phyloP scores from a whole-genome alignment of 2,888 invertebrate genomes.

The Eupithecia dodoneata region DNA sequence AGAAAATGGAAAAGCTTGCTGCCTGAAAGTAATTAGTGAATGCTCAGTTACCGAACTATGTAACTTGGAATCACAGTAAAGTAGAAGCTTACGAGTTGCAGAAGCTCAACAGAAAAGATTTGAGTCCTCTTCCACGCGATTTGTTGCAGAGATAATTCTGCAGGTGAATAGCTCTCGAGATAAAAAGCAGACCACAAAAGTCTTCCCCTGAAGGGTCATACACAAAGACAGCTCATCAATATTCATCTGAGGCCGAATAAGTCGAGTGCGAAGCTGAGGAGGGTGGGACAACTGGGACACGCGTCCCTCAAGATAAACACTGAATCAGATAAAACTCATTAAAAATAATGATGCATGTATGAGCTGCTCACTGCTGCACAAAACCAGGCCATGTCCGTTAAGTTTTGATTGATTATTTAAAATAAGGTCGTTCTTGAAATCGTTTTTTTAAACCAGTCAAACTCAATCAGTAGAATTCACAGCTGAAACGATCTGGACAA shows the following conservation, averaged over 20 bases:
- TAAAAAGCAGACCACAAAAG: constrained; percentile 38
- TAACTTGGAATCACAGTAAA: constrained; percentile 10
- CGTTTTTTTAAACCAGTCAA: not conserved
- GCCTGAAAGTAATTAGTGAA: constrained; percentile 26
- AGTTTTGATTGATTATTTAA: constrained; percentile 12
- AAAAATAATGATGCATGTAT: constrained; percentile 45
- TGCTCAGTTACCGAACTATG: constrained; percentile 19
- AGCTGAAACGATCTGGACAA: not conserved
- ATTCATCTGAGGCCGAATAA: constrained; percentile 49
- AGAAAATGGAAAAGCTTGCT: constrained; percentile 30
- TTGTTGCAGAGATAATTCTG: constrained; percentile 23
- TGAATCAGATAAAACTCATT: constrained; percentile 49
- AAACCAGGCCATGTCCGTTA: constrained; percentile 13
- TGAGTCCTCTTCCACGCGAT: constrained; percentile 17
- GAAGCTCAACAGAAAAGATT: not conserved
- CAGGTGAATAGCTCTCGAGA: constrained; percentile 22
- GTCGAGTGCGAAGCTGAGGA: constrained; percentile 61
- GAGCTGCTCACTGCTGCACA: not conserved
- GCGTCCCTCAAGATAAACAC: constrained; percentile 55
- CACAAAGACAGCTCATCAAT: constrained; percentile 46
- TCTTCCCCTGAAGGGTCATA: constrained; percentile 33
- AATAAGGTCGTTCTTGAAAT: not conserved
- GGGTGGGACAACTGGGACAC: constrained; percentile 58
- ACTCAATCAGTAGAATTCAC: not conserved
- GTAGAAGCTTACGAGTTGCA: not conserved